Base-by-base conservation (phyloP, 2,888 invertebrate genomes). In the Venustoraphidia nigricollis region DNA sequence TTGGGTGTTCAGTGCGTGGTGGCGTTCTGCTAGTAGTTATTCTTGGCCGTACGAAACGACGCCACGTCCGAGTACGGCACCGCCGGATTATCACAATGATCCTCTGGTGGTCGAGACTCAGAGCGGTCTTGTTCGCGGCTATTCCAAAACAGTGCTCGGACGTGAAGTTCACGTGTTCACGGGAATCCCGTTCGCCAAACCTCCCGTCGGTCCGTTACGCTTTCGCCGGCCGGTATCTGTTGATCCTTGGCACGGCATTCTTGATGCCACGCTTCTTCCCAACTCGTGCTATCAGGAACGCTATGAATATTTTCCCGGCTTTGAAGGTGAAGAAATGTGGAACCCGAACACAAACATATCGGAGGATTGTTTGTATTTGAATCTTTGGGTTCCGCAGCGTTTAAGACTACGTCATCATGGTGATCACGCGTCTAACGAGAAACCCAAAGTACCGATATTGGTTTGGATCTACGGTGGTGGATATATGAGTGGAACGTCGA, bases 401-500 rank as follows among this genome's bases (percentile, higher is more conserved):
- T 68, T 85, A 54, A 72, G 86, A 53, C 75, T 89, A 27, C 72
- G 89, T 45, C 89, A 89, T 64, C 78, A 77, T 60, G 73, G 73
- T 58, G 77, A 77, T 54, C 77, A 77, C 58, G 72, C 76, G 36
- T 66, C 73, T 50, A 69, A 75, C 10, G 78, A 76, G 57, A 66
- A 73, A 56, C 76, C 76, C n/a, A 79, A 79, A 65, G 78, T 84
- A 57, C 86, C 92, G 47, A 82, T 92, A 59, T 70, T 93, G 55
- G 81, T 94, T 43, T 94, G 94, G 93, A 88, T 93, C 58, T 92
- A 92, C 65, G 93, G 94, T 1, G 94, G 94, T 8, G 91, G 92
- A 14, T 94, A 89, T 66, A 90, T 89, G 85, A 85, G 85, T 59
- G 94, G 94, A 34, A 89, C 92, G 17, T 84, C 90, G 41, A 91